Conservation (phyloP, 2,888 invertebrate species). For the Drosophila robusta region DNA sequence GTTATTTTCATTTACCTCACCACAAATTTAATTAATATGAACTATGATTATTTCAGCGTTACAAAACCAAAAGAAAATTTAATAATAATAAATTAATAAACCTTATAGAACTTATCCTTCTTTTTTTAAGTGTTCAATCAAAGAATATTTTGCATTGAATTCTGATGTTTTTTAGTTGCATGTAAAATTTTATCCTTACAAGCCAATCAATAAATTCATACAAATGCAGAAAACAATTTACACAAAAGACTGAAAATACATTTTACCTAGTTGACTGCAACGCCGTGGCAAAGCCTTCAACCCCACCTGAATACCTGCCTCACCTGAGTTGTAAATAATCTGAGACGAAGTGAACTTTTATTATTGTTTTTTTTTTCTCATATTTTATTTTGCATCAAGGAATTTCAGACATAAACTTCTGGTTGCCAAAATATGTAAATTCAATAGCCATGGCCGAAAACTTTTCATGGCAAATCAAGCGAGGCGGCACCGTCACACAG, state of each 20-base stretch:
- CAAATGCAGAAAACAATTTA: constrained; percentile 56
- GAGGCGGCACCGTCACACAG: constrained; percentile 31
- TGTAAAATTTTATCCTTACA: constrained; percentile 22
- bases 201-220: constrained; percentile 66
- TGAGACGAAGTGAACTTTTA: constrained; percentile 20
- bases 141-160: constrained; percentile 10
- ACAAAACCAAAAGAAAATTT: no score
- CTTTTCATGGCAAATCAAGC: constrained; percentile 73
- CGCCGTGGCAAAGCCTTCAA: constrained; percentile 7
- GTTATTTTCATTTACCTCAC: no score
- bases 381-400: constrained; percentile 12
- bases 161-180: constrained; percentile 3
- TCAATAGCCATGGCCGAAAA: constrained; percentile 59
- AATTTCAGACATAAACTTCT: constrained; percentile 38
- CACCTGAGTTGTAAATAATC: constrained; percentile 23
- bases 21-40: no score
- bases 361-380: constrained; percentile 5
- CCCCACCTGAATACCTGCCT: no score
- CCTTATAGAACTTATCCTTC: no score
- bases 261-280: constrained; percentile 20
- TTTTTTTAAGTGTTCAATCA: constrained; percentile 30
- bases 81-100: no score
- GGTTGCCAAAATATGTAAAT: constrained; percentile 68
- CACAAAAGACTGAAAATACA: constrained; percentile 33
- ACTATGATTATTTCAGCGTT: no score